These are phyloP conservation scores for Lasioglossum lativentre DNA, from an alignment of 2,888 invertebrate species.

Conservation along the genomic window DNA sequence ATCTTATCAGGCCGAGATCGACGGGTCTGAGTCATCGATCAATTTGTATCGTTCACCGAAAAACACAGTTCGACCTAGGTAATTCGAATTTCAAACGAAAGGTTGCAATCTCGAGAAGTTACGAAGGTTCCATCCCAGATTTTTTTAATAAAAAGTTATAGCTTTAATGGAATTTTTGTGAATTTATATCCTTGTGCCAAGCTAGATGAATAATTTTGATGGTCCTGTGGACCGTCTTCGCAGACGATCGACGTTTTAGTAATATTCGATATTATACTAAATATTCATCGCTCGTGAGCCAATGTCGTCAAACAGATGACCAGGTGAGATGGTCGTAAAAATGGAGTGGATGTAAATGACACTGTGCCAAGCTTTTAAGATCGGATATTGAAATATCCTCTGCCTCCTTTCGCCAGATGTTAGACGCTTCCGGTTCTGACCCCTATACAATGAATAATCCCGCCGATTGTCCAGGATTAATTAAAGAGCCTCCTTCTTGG, in stretches of 20 bases:
- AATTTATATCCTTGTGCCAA: not conserved
- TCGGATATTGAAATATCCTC: slow-evolving; percentile 1
- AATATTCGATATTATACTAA: not conserved
- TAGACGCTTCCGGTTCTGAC: slow-evolving; percentile 4
- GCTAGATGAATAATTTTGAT: not conserved
- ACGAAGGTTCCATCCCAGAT: too few relatives aligned
- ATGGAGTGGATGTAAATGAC: not conserved
- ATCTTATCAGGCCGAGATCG: not conserved
- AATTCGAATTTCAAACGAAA: not conserved
- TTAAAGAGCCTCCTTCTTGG: not conserved
- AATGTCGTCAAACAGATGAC: not conserved
- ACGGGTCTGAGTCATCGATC: not conserved
- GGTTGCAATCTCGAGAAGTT: not conserved
- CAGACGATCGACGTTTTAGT: not conserved
- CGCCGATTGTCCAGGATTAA: not conserved
- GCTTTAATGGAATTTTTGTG: not conserved
- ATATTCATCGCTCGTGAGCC: not conserved
- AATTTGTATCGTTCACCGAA: not conserved
- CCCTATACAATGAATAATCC: not conserved
- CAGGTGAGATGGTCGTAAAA: not conserved
- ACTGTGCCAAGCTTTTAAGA: slow-evolving; percentile 2
- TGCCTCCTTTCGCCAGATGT: not conserved
- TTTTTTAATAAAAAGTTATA: too few relatives aligned
- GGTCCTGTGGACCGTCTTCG: not conserved
- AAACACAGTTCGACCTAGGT: not conserved